Conservation (phyloP, 2,113 vertebrate species). For the Gymnogyps californianus region DNA sequence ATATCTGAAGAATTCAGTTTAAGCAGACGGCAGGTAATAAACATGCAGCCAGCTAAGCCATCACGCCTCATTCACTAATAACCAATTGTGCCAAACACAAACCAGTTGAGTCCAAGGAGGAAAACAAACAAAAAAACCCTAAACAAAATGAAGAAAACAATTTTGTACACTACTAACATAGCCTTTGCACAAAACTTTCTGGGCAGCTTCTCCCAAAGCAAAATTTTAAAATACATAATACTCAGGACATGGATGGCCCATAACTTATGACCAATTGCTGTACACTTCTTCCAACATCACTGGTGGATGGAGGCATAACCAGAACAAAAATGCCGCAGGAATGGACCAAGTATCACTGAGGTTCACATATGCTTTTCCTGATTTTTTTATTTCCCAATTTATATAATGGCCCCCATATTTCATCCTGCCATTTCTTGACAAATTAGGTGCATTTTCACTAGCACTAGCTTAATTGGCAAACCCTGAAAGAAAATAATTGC, state of each 20-base stretch:
- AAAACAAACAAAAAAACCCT: background rate
- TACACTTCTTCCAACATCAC: background rate
- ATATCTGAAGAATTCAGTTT: background rate
- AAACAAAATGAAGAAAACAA: background rate
- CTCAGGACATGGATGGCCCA: background rate
- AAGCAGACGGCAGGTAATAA: background rate
- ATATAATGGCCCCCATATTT: background rate
- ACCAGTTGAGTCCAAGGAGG: background rate
- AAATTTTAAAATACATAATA: background rate
- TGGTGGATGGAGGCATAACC: background rate
- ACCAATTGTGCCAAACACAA: background rate
- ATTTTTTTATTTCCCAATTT: background rate
- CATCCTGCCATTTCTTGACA: constrained; percentile 17
- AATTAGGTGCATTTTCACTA: constrained; percentile 32
- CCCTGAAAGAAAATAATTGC: constrained; percentile 36
- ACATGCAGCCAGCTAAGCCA: background rate
- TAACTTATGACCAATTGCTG: background rate
- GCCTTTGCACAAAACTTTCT: background rate
- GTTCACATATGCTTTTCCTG: background rate
- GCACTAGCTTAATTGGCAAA: constrained; percentile 33
- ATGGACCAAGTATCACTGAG: background rate
- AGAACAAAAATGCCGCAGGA: background rate
- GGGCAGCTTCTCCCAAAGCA: background rate
- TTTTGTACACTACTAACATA: background rate
- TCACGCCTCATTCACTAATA: background rate